Evolutionary conservation across 2,888 invertebrate species (phyloP).

Genomic region (Chrysolina americana): DNA sequence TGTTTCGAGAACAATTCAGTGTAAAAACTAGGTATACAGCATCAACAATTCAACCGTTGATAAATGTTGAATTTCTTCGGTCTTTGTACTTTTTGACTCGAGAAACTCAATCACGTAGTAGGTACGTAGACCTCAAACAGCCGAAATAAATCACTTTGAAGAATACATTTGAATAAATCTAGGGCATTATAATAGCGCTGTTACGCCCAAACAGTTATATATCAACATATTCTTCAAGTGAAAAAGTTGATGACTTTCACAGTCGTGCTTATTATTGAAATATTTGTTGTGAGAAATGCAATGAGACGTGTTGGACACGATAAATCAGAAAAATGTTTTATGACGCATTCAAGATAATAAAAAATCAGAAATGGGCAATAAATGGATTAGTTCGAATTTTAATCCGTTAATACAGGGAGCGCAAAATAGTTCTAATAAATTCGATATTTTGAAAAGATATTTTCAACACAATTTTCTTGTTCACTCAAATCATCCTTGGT

Average conservation of each 20-base stretch:
- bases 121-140: conserved; percentile 6
- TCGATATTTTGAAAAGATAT: too few relatives aligned
- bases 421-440: too few relatives aligned
- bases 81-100: neutral
- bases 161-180: conserved; percentile 38
- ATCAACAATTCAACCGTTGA: neutral
- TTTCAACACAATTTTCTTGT: too few relatives aligned
- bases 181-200: conserved; percentile 28
- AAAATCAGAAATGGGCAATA: neutral
- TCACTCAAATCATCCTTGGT: too few relatives aligned
- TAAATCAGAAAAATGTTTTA: conserved; percentile 33
- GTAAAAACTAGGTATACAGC: too few relatives aligned
- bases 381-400: conserved; percentile 1
- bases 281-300: conserved; percentile 49
- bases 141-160: neutral
- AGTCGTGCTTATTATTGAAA: conserved; percentile 48
- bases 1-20: too few relatives aligned
- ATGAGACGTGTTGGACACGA: conserved; percentile 39
- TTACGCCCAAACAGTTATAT: conserved; percentile 32
- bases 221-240: conserved; percentile 26
- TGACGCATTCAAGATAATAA: neutral
- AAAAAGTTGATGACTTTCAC: conserved; percentile 52
- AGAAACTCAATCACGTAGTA: neutral
- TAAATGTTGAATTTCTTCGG: neutral
- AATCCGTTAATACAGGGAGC: neutral